Base-by-base conservation (phyloP, 2,888 invertebrate species). In the Bruchidius siliquastri region DNA sequence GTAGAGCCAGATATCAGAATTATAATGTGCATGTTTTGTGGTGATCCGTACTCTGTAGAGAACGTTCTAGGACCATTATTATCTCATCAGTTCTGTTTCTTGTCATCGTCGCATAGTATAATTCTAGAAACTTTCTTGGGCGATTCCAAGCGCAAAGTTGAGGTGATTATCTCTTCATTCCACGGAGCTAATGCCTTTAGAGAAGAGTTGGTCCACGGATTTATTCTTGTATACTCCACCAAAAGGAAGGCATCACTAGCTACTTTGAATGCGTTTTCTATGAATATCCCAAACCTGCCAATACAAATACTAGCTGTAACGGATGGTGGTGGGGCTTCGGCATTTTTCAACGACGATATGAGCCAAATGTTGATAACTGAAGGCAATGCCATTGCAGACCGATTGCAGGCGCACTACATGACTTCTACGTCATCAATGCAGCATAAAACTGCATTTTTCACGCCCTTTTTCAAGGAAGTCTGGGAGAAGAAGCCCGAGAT, bases 401-500 rank as follows among this genome's bases (percentile, higher is more conserved):
- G 94, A 74, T 90, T 96, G 32, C 93, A 93, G 76, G 97, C 96
- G 0, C 96, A 96, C 87, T 98, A 97, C 86, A 95, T 96, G 89
- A 97, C 96, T 0, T 95, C 95, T 75, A 93, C 95, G 0, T 91
- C 93, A 20, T 93, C 93, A 78, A 94, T 93, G 81, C 94, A 94
- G 86, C 94, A 93, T 80, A 96, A 96, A 89, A 94, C 96, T 83
- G 96, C 96, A 32, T 96, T 96, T 87, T 98, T 96, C 87, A 96
- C 95, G 70, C 96, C 97, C 70, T 98, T 98, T 89, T 95, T 98
- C 88, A 96, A 96, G 85, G 96, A 96, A 86, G 97, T 96, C 22
- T 97, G 96, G 97, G 96, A 97, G 85, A 94, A 96, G 81, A 96
- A 97, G 82, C 96, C 95, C 30, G 96, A 97, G 88, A 97, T 97